Evolutionary conservation across 2,797 vertebrate species (phyloP), one percentile per base, ranked within the genome.

Genomic region (Coilia nasus): DNA sequence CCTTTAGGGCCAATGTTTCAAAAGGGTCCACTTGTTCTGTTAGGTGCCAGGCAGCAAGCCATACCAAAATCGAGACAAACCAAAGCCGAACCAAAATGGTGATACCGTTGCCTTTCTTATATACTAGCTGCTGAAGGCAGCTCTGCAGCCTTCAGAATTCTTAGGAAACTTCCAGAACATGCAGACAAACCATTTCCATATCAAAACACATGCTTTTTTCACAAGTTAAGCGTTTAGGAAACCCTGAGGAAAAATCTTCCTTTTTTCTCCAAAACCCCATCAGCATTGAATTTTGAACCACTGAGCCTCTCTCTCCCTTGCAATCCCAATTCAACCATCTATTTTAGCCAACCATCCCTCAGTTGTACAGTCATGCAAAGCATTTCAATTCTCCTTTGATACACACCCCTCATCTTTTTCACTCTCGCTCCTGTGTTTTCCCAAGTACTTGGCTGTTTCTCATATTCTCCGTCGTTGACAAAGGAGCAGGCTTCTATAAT

Each of bases 401-500:
- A 78, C 31, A 12, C 28, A 15, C 31, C 31, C 71, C 17, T 31
- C 82, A 87, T 86, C 88, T 86, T 88, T 19, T 82, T 44, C 75
- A 19, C 86, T 83, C 84, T 60, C 87, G 71, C 59, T 84, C 31
- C 15, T 19, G 2, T 23, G 71, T 41, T 44, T 21, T 5, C 64
- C 28, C 0, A 14, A 14, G 31, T 71, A 71, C 71, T 78, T 41
- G 44, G 15, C 31, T 19, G 17, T 78, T 44, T 78, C 71, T 44
- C 31, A 78, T 19, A 10, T 78, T 41, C 31, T 44, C 14, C 31
- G 57, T 81, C 90, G 93, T 94, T 94, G 92, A 91, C 82, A 86
- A 88, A 87, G 89, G 88, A 86, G 82, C 85, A 47, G 81, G 84
- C 85, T 89, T 90, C 87, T 84, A 87, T 91, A 87, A 84, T 90